Conservation (phyloP, 1,140 invertebrate species). For the Magallana ariakensis region DNA sequence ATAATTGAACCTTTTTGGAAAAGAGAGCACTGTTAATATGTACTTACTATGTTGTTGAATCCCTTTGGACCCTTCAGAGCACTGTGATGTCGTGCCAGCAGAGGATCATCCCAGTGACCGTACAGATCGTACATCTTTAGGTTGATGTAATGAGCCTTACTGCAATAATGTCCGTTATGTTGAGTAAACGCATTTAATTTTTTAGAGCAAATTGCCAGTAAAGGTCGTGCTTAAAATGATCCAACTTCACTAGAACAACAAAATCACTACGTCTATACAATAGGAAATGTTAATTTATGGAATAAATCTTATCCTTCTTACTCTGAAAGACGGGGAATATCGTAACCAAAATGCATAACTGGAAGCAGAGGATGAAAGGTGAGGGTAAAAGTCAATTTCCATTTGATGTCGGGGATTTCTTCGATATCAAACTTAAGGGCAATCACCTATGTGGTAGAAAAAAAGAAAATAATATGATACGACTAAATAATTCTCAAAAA, state of each 20-base stretch:
- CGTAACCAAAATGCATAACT: slow-evolving; percentile 43
- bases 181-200: no score
- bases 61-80: slow-evolving; percentile 32
- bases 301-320: no score
- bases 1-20: no score
- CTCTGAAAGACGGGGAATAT: slow-evolving; percentile 45
- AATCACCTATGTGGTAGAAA: slow-evolving; percentile 9
- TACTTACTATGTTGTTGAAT: slow-evolving; percentile 49
- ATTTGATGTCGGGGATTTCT: slow-evolving; percentile 53
- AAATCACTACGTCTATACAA: no score
- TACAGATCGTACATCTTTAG: slow-evolving; percentile 47
- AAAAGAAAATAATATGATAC: neutral
- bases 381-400: slow-evolving; percentile 41
- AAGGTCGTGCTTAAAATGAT: no score
- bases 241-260: no score
- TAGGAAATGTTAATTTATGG: no score
- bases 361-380: slow-evolving; percentile 40
- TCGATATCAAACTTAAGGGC: slow-evolving; percentile 53
- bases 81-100: slow-evolving; percentile 47
- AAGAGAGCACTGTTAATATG: no score
- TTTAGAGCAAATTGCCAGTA: no score
- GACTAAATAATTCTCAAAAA: neutral
- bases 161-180: no score
- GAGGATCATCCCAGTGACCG: slow-evolving; percentile 48
- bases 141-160: slow-evolving; percentile 48